Evolutionary conservation across 2,113 vertebrate species (phyloP), one percentile per base, ranked within the genome.

Genomic region (Serilophus lunatus): DNA sequence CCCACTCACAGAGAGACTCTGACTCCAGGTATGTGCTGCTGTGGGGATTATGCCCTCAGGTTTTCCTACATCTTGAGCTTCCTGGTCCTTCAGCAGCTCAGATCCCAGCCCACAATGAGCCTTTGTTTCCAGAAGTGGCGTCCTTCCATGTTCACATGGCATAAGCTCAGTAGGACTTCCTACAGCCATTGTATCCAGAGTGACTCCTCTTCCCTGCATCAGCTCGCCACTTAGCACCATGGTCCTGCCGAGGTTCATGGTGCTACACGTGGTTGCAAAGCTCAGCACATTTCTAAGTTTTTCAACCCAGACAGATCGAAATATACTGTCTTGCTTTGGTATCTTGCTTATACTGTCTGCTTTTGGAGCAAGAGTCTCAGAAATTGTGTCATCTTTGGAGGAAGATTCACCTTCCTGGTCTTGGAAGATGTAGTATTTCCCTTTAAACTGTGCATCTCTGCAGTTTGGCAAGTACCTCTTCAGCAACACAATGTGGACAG

Each of bases 361-460:
- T 14, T 91, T 50, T 47, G 69, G 49, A 90, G 61, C 23, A 24
- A 57, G 17, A 36, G 50, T 6, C 57, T 18, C 40, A 56, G 53
- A 53, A 75, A 25, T 19, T 0, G 1, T 18, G 18, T 29, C 49
- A 28, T 18, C 49, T 86, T 36, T 33, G 36, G 76, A 44, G 38
- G 63, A 54, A 61, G 45, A 45, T 4, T 59, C 35, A 31, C 26
- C 38, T 44, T 84, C 49, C 19, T 36, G 66, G 5, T 93, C 65
- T 23, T 50, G 66, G 45, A 96, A 96, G 84, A 95, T 33, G 57
- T 93, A 95, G 74, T 94, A 97, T 26, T 92, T 96, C n/a, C 85
- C 96, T 76, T 70, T 82, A 68, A 97, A 97, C 4, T 3, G 31
- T 13, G 7, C 77, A 31, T 51, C 56, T 13, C 29, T 86, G 45